These are phyloP conservation scores for Coluber constrictor DNA, from an alignment of 2,797 vertebrate genomes.

Conservation along the genomic window DNA sequence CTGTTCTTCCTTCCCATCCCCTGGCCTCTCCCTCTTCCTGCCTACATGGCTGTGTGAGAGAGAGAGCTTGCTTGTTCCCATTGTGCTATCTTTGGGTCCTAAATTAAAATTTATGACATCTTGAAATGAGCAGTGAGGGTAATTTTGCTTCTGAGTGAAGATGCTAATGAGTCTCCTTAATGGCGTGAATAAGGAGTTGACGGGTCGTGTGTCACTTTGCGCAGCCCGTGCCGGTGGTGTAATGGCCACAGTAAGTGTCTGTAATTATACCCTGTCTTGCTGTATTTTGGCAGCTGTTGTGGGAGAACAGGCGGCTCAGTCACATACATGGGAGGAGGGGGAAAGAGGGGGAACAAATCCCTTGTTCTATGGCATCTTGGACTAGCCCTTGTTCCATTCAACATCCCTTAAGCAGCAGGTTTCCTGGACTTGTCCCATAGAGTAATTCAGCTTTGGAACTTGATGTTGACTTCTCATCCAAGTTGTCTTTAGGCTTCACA, in stretches of 20 bases:
- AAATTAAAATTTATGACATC: slow-evolving; percentile 99
- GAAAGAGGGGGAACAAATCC: neutral
- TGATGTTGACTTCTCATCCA: neutral
- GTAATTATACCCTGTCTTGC: slow-evolving; percentile 99
- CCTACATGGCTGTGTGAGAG: slow-evolving; percentile 48
- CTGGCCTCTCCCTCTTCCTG: slow-evolving; percentile 34
- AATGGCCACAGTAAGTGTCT: slow-evolving; percentile 97
- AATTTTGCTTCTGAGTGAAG: slow-evolving; percentile 99
- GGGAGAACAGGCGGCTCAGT: slow-evolving; percentile 85
- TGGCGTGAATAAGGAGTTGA: slow-evolving; percentile 97
- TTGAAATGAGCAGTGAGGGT: slow-evolving; percentile 99
- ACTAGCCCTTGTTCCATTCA: neutral
- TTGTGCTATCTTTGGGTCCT: slow-evolving; percentile 98
- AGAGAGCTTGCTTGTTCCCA: slow-evolving; percentile 70
- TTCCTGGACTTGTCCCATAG: neutral
- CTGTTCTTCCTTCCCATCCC: slow-evolving; percentile 45
- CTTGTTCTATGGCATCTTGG: neutral
- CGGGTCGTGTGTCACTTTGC: slow-evolving; percentile 97
- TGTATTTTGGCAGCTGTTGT: slow-evolving; percentile 98
- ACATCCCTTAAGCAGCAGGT: fast-evolving
- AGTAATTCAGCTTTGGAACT: fast-evolving
- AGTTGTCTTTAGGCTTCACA: neutral
- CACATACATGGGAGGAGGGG: slow-evolving; percentile 25
- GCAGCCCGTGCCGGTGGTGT: slow-evolving; percentile 92
- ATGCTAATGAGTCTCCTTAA: slow-evolving; percentile 99